Base-by-base conservation (phyloP, 2,888 invertebrate species). In the Xylocampa areola region DNA sequence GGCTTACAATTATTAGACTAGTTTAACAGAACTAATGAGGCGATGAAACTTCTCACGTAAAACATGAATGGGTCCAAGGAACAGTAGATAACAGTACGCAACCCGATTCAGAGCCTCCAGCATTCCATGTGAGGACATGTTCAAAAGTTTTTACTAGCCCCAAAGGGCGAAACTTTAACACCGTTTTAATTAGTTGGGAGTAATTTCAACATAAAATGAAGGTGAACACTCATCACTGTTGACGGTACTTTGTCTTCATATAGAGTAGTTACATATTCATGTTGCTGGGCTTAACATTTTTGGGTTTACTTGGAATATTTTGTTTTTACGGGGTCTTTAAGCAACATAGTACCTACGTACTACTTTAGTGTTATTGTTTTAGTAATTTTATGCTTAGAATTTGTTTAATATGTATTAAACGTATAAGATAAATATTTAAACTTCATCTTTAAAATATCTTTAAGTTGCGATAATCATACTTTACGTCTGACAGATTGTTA, bases 181-280 rank as follows among this genome's bases (percentile, higher is more conserved):
- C 76, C 74, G 80, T 81, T 86, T 84, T 86, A 86, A 86, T 86
- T 86, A 86, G 84, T 82, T 82, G 73, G 68, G 77, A 78, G 81
- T 81, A 67, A 79, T 80, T 80, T 79, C 73, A 68, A 73, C 80
- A 71, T 73, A 68, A 77, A 79, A 80, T 77, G 71, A 74, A 74
- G 77, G 80, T 72, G 65, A 54, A 63, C 68, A 49, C 52, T 67
- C 71, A 66, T 75, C 74, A 67, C 58, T 63, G 62, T 63, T 69
- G 68, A 52, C 45, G 50, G 40, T 68, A 63, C 50, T 61, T 64
- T 49, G 60, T 63, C 58, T 59, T 66, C 54, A 66, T 61, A 66
- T 55, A 27, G 27, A 55, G 27, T 48, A 51, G 55, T 63, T 39
- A 44, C 16, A 17, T 49, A 50, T 57, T 53, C 49, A 54, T 47